Conservation (phyloP, 2,797 vertebrate genomes). For the Prunella strophiata region DNA sequence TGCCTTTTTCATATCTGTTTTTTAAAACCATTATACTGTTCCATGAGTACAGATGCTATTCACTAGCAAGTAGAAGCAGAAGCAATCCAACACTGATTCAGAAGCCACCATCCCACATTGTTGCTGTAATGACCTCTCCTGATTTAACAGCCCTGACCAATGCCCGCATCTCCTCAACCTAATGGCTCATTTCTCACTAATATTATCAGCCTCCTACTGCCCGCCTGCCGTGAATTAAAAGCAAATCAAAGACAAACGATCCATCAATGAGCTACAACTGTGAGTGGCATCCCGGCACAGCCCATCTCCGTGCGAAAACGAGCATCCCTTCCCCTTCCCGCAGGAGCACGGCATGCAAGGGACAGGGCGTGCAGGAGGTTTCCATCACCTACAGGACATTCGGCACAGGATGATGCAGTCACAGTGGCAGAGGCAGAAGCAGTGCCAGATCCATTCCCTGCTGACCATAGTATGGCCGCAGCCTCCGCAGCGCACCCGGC, state of each 20-base stretch:
- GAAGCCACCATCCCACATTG: not conserved
- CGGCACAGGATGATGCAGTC: slow-evolving; percentile 90
- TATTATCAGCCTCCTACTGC: not conserved
- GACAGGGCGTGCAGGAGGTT: not conserved
- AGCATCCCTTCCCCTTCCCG: not conserved
- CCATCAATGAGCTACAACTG: not conserved
- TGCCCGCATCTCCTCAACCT: not conserved
- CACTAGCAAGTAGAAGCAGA: not conserved
- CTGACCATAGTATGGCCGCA: slow-evolving; percentile 84
- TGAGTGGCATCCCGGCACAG: not conserved
- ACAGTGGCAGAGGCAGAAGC: slow-evolving; percentile 93
- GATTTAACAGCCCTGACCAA: not conserved
- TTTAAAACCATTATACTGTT: not conserved
- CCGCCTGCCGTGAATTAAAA: not conserved
- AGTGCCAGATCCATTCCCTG: slow-evolving; percentile 93
- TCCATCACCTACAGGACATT: slow-evolving; percentile 90
- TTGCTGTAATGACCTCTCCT: not conserved
- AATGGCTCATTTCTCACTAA: not conserved
- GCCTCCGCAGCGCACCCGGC: slow-evolving; percentile 52
- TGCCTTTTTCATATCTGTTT: not conserved
- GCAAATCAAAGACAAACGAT: not conserved
- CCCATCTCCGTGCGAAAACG: not conserved
- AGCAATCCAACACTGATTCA: not conserved
- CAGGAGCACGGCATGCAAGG: not conserved
- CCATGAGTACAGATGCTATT: not conserved